Conservation (phyloP, 2,888 invertebrate species). For the Xanthorhoe spadicearia region DNA sequence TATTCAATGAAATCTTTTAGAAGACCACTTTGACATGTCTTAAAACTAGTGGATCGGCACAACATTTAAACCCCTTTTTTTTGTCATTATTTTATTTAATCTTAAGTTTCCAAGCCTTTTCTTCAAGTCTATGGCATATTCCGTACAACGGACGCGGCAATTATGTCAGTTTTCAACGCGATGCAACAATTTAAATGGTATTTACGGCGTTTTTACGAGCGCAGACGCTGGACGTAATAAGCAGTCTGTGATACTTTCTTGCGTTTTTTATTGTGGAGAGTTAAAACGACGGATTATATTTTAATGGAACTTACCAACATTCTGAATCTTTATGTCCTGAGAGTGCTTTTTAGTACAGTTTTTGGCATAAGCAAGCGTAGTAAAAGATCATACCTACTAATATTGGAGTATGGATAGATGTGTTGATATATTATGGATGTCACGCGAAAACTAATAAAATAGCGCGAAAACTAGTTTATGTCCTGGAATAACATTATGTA, state of each 20-base stretch:
- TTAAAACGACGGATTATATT: conserved; percentile 4
- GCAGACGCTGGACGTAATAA: conserved; percentile 25
- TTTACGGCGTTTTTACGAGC: conserved; percentile 40
- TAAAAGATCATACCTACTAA: too few relatives aligned
- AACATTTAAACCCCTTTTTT: too few relatives aligned
- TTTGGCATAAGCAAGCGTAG: background rate
- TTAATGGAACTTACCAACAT: background rate
- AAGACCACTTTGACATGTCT: too few relatives aligned
- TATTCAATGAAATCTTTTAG: too few relatives aligned
- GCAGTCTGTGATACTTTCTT: conserved; percentile 33
- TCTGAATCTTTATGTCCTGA: background rate
- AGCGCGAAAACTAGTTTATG: too few relatives aligned
- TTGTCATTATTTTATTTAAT: too few relatives aligned
- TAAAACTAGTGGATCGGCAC: too few relatives aligned
- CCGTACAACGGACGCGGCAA: conserved; percentile 29
- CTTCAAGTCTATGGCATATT: conserved; percentile 13
- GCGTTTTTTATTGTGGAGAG: conserved; percentile 7
- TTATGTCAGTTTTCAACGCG: conserved; percentile 44
- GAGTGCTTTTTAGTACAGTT: background rate
- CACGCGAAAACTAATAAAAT: too few relatives aligned
- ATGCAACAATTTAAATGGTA: conserved; percentile 48
- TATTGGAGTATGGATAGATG: too few relatives aligned
- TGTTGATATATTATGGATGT: too few relatives aligned
- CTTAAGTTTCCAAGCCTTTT: conserved; percentile 2
- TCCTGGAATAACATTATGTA: too few relatives aligned